These are phyloP conservation scores for Chaetodon trifasciatus DNA, from an alignment of 2,797 vertebrate genomes.

Conservation along the genomic window DNA sequence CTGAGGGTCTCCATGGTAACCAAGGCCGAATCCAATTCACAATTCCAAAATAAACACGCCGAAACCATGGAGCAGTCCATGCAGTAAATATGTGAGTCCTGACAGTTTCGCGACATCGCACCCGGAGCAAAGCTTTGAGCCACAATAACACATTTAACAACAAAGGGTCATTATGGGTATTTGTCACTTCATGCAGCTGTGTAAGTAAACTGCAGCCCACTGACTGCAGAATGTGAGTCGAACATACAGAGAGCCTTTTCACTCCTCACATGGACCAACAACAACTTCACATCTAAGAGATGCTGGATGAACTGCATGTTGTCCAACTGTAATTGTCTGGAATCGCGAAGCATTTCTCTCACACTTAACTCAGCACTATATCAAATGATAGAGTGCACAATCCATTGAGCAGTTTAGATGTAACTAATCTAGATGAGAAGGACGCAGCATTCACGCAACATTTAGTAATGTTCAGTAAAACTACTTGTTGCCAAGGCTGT, in stretches of 20 bases:
- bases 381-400: neutral
- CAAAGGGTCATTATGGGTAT: neutral
- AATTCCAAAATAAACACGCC: neutral
- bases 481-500: neutral
- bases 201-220: neutral
- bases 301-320: neutral
- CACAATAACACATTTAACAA: neutral
- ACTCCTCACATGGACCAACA: neutral
- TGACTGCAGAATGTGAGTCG: neutral
- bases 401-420: neutral
- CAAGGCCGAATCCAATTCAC: neutral
- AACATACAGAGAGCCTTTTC: neutral
- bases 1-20: neutral
- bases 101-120: neutral
- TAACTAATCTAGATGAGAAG: neutral
- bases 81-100: neutral
- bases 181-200: neutral
- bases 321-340: neutral
- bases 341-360: neutral
- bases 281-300: neutral
- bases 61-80: neutral
- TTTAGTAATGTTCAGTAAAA: neutral
- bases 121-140: neutral
- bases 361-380: neutral
- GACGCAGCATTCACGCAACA: neutral